phyloP scores from a whole-genome alignment of 2,888 invertebrate species.

The Tenthredo livida region DNA sequence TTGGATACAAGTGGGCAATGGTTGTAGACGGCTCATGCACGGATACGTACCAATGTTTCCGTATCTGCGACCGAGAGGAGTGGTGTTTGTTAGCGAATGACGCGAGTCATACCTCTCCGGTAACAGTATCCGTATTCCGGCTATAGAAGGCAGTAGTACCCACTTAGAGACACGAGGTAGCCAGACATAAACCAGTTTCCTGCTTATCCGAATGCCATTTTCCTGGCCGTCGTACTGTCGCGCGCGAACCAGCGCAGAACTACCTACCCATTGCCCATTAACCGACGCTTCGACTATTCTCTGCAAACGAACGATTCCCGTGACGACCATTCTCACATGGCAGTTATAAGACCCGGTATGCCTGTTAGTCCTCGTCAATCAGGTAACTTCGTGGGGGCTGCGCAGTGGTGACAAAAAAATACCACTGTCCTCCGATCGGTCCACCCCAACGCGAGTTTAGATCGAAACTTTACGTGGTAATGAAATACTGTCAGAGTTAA shows the following conservation, averaged over 20 bases:
- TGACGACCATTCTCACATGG: constrained; percentile 54
- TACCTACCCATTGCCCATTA: constrained; percentile 68
- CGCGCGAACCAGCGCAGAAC: constrained; percentile 67
- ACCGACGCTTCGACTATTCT: constrained; percentile 63
- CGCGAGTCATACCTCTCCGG: constrained; percentile 34
- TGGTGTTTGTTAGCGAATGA: constrained; percentile 47
- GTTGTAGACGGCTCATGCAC: constrained; percentile 30
- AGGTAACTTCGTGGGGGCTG: constrained; percentile 3
- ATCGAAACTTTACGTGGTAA: neutral
- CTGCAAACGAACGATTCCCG: constrained; percentile 55
- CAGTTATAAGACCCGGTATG: constrained; percentile 36
- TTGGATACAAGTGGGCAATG: constrained; percentile 45
- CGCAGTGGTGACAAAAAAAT: neutral
- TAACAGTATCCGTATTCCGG: constrained; percentile 50
- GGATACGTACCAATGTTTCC: constrained; percentile 6
- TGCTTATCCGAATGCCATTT: constrained; percentile 74
- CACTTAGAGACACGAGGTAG: constrained; percentile 66
- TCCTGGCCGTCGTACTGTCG: constrained; percentile 70
- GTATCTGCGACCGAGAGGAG: neutral
- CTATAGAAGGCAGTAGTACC: constrained; percentile 55
- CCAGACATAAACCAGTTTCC: constrained; percentile 76
- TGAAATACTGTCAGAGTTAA: constrained; percentile 1
- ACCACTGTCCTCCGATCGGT: neutral
- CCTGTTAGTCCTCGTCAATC: constrained; percentile 44
- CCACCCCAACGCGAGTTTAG: neutral